phyloP scores from a whole-genome alignment of 2,113 vertebrate species.

The Corvus hawaiiensis region DNA sequence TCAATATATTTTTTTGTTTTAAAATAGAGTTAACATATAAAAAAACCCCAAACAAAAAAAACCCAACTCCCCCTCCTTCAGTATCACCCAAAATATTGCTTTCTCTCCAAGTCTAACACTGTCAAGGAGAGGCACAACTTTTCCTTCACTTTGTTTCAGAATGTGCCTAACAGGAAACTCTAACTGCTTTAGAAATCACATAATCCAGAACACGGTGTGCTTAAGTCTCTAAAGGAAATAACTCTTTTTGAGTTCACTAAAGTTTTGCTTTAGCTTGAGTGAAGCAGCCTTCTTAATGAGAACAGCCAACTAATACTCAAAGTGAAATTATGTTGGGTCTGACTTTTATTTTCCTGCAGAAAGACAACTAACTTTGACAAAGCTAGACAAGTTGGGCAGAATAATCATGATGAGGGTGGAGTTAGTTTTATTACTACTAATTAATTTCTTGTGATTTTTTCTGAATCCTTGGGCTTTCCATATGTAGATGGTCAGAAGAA shows the following conservation, averaged over 20 bases:
- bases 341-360: background rate
- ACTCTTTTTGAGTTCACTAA: background rate
- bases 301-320: background rate
- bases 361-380: background rate
- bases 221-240: background rate
- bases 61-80: background rate
- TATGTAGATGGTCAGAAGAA: background rate
- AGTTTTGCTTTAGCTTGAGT: background rate
- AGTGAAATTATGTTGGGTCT: background rate
- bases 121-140: background rate
- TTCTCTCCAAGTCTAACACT: background rate
- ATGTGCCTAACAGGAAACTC: background rate
- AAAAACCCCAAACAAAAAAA: background rate
- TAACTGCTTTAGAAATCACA: background rate
- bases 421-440: background rate
- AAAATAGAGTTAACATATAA: background rate
- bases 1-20: background rate
- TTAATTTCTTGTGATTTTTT: background rate
- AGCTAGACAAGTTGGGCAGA: background rate
- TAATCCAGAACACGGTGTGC: background rate
- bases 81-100: background rate
- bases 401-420: background rate
- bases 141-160: background rate
- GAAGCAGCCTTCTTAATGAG: background rate
- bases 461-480: background rate